These are phyloP conservation scores for Laspeyria flexula DNA, from an alignment of 2,888 invertebrate genomes.

Conservation along the genomic window DNA sequence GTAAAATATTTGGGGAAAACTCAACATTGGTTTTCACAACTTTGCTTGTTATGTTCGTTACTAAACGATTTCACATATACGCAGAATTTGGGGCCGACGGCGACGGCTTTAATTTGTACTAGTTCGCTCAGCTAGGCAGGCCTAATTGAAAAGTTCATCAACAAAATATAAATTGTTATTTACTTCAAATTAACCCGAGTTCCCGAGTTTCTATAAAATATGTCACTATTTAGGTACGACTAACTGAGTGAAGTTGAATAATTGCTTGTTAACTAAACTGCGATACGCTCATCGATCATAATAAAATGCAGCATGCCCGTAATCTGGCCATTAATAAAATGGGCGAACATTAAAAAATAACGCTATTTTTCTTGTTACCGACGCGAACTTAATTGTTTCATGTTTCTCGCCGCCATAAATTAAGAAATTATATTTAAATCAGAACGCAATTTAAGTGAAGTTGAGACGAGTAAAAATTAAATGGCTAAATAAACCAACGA, in stretches of 20 bases:
- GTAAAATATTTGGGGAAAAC: slow-evolving; percentile 11
- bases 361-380: slow-evolving; percentile 13
- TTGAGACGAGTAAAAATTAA: slow-evolving; percentile 35
- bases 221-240: too few species aligned
- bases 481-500: slow-evolving; percentile 35
- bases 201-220: too few species aligned
- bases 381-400: slow-evolving; percentile 39
- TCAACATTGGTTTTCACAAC: slow-evolving; percentile 41
- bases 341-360: slow-evolving; percentile 17
- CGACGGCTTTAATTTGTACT: slow-evolving; percentile 20
- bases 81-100: slow-evolving; percentile 9
- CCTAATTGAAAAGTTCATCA: slow-evolving; percentile 1
- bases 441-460: slow-evolving; percentile 38
- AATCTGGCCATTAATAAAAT: slow-evolving; percentile 12
- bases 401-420: slow-evolving; percentile 39
- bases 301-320: slow-evolving; percentile 7
- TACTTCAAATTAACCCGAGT: background rate
- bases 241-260: too few species aligned
- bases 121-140: background rate
- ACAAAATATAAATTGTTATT: background rate
- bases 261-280: background rate
- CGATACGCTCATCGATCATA: background rate
- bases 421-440: slow-evolving; percentile 41
- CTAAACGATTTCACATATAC: slow-evolving; percentile 22
- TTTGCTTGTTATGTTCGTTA: slow-evolving; percentile 61